Base-by-base conservation (phyloP, 2,113 vertebrate genomes). In the Megaceryle maxima region DNA sequence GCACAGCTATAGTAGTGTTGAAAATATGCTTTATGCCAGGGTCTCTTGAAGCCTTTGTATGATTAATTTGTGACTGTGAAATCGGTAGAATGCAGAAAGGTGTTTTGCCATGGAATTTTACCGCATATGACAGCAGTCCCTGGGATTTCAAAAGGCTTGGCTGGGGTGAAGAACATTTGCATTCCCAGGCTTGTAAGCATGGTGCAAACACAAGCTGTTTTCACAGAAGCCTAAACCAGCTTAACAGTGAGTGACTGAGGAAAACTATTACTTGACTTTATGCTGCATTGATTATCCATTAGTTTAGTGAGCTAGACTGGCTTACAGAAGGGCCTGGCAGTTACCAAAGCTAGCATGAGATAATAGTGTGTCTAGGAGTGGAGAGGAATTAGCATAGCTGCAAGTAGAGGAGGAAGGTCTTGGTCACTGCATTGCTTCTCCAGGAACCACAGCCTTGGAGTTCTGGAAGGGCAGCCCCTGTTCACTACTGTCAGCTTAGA, bases 131-230 rank as follows among this genome's bases (percentile, higher is more conserved):
- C 1, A 18, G 19, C 0, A 0, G 22, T 80, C 37, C 11, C 16
- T 83, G 39, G 44, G 33, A 79, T 94, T 96, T 88, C 83, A 85
- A 48, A 93, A 51, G 37, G 14, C 43, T 85, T 90, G 93, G n/a
- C 35, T 31, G 44, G 46, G n/a, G n/a, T 39, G 37, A 73, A 2
- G 31, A 59, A 50, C 37, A 37, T 84, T 43, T 82, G 62, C 37
- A 51, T 29, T 68, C 43, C 25, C 11, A 59, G 31, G 5, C 51
- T 88, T 86, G 14, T 44, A 76, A 50, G 28, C 8, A 2, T 74
- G 60, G 18, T 0, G 2, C 46, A 69, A 67, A 39, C 43, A 6
- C 18, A 48, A 22, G 24, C 60, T 85, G 0, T 75, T 86, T 92
- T 89, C 60, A 51, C 3, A 41, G 84, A 41, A 84, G 19, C 13